Conservation (phyloP, 2,113 vertebrate species). For the Bos taurus region ARS-UCD2.0 NC_037330.1:87096001-87096500, state of each 20-base stretch:
- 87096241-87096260: neutral
- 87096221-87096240: neutral
- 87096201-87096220: neutral
- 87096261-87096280: neutral
- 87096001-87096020: slow-evolving; percentile 68
- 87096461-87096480: neutral
- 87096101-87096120: slow-evolving; percentile 63
- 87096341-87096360: neutral
- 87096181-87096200: slow-evolving; percentile 25
- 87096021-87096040: slow-evolving; percentile 75
- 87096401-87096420: neutral
- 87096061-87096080: slow-evolving; percentile 61
- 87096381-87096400: neutral
- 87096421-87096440: neutral
- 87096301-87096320: neutral
- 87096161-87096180: neutral
- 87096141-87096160: slow-evolving; percentile 56
- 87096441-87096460: neutral
- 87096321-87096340: neutral
- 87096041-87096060: slow-evolving; percentile 62
- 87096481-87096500: neutral
- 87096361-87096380: neutral
- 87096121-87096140: slow-evolving; percentile 55
- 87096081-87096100: slow-evolving; percentile 58
- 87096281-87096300: neutral